Conservation (phyloP, 2,797 vertebrate genomes). For the Babyrousa celebensis region DNA sequence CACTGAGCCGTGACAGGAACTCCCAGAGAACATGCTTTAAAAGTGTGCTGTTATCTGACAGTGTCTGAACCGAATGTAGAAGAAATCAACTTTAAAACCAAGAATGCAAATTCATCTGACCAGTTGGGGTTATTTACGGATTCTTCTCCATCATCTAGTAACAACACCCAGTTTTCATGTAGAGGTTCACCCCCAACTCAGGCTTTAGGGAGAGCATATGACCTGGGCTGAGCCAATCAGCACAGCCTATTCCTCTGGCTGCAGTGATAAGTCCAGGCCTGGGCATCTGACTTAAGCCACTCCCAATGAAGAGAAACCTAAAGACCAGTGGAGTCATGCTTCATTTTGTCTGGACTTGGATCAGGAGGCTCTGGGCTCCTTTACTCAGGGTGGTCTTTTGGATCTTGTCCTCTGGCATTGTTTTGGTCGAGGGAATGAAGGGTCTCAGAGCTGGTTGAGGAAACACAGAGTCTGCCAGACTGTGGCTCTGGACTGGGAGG, state of each 20-base stretch:
- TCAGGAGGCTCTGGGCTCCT: background rate
- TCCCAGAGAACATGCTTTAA: background rate
- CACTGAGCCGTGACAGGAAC: no score
- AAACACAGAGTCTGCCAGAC: background rate
- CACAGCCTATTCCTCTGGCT: background rate
- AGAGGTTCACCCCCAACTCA: background rate
- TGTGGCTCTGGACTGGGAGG: background rate
- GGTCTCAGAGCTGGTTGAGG: background rate
- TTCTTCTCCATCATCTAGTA: background rate
- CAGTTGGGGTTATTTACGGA: background rate
- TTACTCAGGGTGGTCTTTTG: background rate
- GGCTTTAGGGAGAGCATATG: background rate
- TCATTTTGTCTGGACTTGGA: background rate
- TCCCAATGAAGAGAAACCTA: background rate
- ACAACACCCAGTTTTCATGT: background rate
- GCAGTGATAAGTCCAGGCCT: background rate
- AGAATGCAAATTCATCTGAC: background rate
- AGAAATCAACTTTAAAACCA: background rate
- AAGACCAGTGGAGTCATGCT: background rate
- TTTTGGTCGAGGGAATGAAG: no score
- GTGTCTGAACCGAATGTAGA: background rate
- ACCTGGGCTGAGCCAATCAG: background rate
- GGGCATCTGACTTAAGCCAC: background rate
- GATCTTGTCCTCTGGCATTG: background rate
- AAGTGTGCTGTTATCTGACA: background rate